Percentiles rank a stretch among this genome's conserved stretches.
phyloP scores from a whole-genome alignment of 2,888 invertebrate genomes.

The Schrankia costaestrigalis region DNA sequence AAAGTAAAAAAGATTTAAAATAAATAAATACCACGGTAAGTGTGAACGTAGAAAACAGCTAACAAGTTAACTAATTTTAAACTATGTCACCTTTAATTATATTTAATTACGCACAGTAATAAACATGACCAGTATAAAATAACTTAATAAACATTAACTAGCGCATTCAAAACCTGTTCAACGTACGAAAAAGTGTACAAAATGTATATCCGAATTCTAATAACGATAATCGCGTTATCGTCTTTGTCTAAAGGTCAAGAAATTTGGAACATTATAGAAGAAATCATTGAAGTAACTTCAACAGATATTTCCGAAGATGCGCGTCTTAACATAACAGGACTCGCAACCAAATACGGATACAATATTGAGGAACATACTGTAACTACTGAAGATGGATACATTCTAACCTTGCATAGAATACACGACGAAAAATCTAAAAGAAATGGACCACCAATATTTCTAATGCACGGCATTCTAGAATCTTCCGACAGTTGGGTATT shows the following conservation, averaged over 20 bases:
- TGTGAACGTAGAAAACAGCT: no score
- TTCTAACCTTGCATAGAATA: slow-evolving; percentile 55
- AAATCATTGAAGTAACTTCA: slow-evolving; percentile 11
- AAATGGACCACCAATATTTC: slow-evolving; percentile 73
- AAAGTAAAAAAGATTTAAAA: no score
- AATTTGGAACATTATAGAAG: slow-evolving; percentile 19
- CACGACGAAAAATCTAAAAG: slow-evolving; percentile 21
- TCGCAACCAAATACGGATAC: slow-evolving; percentile 49
- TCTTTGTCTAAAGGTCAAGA: slow-evolving; percentile 9
- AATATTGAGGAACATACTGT: slow-evolving; percentile 51
- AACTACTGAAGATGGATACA: slow-evolving; percentile 55
- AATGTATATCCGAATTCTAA: no score
- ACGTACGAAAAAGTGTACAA: no score
- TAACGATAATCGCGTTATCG: slow-evolving; percentile 14
- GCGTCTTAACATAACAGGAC: slow-evolving; percentile 41
- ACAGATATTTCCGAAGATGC: slow-evolving; percentile 40
- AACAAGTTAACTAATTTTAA: slow-evolving; percentile 16
- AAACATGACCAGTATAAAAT: slow-evolving; percentile 14
- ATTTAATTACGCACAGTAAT: slow-evolving; percentile 17
- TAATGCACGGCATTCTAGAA: slow-evolving; percentile 90
- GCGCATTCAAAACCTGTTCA: slow-evolving; percentile 12
- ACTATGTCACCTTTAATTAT: slow-evolving; percentile 19
- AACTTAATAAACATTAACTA: slow-evolving; percentile 14
- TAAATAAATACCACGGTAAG: no score
- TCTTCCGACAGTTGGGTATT: slow-evolving; percentile 47